Base-by-base conservation (phyloP, 2,888 invertebrate genomes). In the Drosophila leonis region DNA sequence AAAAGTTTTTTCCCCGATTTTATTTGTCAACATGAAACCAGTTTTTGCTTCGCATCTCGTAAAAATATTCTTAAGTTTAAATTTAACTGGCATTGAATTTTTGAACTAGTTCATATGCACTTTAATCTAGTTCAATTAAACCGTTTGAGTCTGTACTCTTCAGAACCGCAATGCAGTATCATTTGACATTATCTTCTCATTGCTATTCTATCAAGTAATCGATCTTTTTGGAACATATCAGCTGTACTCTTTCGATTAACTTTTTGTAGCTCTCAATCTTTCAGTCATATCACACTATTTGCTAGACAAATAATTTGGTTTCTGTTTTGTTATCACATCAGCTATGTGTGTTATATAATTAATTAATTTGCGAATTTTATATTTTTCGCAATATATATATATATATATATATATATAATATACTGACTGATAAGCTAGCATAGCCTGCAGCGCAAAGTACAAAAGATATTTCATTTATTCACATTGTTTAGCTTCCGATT, bases 321-420 rank as follows among this genome's bases (percentile, higher is more conserved):
- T 48, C 48, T 29, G 41, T 41, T 56, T 42, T 24, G 29, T 59
- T 76, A 69, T 78, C 79, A 27, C 56, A 15, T 20, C 54, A 35
- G n/a, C 33, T 33, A 12, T 63, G 31, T 33, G 15, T 37, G 42
- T 74, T 78, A 63, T 78, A 78, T 69, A 78, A 78, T 51, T 51
- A 60, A 62, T 61, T 48, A 55, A 62, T 44, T 62, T 64, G 64
- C 74, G 33, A 78, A 71, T 64, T 48, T 8, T 46, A n/a, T 51
- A n/a, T 33, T 49, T 70, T 57, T 61, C 33, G 46, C 33, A 52
- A 15, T 20, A 20, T 44, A 33, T 33, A 4, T 31, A 27, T 9
- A 27, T 24, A 20, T 20, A 15, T 15, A 24, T 1, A 24, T 29
- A 27, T 56, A 15, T 57, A 35, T 35, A 33, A n/a, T n/a, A n/a